A percentile compares a stretch with the other conserved stretches of the same genome.
These are phyloP conservation scores for Lochmaea capreae DNA, from an alignment of 2,888 invertebrate genomes.

Conservation along the genomic window DNA sequence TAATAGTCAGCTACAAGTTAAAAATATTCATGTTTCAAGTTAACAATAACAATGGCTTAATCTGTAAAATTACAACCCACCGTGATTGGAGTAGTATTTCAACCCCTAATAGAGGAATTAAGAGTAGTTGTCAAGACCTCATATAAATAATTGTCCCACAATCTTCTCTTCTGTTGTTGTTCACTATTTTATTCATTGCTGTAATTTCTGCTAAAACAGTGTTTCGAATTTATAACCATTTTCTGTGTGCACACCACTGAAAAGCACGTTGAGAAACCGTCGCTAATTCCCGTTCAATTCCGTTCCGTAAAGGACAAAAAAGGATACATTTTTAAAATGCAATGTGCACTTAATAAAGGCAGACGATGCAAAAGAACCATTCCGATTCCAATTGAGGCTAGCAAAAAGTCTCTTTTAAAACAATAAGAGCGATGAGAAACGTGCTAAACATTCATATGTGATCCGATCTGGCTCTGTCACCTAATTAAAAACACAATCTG, in stretches of 20 bases:
- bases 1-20: no score
- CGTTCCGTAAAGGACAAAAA: constrained; percentile 50
- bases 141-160: no score
- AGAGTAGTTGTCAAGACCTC: no score
- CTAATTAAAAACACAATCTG: constrained; percentile 58
- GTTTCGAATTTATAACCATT: not conserved
- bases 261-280: constrained; percentile 29
- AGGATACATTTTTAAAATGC: constrained; percentile 51
- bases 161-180: no score
- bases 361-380: constrained; percentile 50
- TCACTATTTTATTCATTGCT: no score
- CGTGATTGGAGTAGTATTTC: no score
- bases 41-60: no score
- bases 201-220: no score
- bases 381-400: constrained; percentile 44
- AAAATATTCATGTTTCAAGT: no score
- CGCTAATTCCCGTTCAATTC: constrained; percentile 45
- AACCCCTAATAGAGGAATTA: no score
- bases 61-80: no score
- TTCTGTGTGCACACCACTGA: constrained; percentile 11
- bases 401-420: constrained; percentile 52
- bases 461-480: constrained; percentile 53
- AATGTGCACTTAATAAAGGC: constrained; percentile 55
- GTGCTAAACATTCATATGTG: constrained; percentile 59
- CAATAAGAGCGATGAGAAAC: constrained; percentile 54